Evolutionary conservation across 1,140 invertebrate genomes (phyloP).

Genomic region (Polyergus mexicanus): DNA sequence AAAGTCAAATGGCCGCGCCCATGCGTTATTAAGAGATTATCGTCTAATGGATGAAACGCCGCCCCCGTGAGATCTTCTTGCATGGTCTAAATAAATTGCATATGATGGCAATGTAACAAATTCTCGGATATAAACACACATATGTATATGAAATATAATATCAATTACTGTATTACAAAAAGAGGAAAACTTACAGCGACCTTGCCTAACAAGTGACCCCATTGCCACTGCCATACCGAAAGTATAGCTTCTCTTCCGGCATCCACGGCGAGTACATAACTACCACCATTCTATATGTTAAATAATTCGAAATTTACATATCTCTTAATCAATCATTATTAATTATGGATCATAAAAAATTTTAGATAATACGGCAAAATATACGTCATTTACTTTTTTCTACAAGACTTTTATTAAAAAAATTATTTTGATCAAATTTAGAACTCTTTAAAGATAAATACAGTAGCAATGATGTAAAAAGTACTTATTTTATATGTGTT

Average conservation of each 20-base stretch:
- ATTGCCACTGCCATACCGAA: slow-evolving; percentile 96
- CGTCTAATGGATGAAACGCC: slow-evolving; percentile 96
- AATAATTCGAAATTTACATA: not conserved
- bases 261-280: slow-evolving; percentile 94
- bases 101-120: not conserved
- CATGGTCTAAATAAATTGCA: slow-evolving; percentile 88
- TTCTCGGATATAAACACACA: too few relatives aligned
- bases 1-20: slow-evolving; percentile 97
- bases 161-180: too few relatives aligned
- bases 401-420: not conserved
- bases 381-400: not conserved
- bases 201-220: slow-evolving; percentile 95
- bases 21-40: slow-evolving; percentile 96
- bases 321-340: not conserved
- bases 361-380: not conserved
- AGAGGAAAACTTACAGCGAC: slow-evolving; percentile 91
- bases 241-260: slow-evolving; percentile 94
- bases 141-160: too few relatives aligned
- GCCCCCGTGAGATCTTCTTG: slow-evolving; percentile 96
- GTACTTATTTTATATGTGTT: too few relatives aligned
- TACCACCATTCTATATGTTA: slow-evolving; percentile 92
- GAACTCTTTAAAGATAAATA: not conserved
- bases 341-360: not conserved
- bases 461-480: not conserved
- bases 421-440: not conserved